Evolutionary conservation across 2,888 invertebrate genomes (phyloP).

Genomic region (Acleris literana): DNA sequence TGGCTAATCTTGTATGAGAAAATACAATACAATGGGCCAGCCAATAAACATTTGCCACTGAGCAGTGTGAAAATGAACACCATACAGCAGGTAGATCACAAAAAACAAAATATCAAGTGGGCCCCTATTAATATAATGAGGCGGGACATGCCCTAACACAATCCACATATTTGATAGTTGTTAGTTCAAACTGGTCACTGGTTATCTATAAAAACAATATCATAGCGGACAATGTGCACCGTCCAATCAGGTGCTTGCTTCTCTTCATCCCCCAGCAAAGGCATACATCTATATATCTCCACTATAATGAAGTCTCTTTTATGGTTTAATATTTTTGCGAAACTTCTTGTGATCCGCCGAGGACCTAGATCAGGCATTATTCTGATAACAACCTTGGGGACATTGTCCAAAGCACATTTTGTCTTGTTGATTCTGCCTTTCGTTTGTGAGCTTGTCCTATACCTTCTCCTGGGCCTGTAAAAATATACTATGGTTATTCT

Average conservation of each 20-base stretch:
- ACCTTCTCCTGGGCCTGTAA: conserved; percentile 27
- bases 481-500: conserved; percentile 24
- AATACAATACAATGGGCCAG: too few species aligned
- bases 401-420: conserved; percentile 45
- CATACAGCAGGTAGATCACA: too few species aligned
- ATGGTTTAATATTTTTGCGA: conserved; percentile 47
- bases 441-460: conserved; percentile 22
- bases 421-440: conserved; percentile 36
- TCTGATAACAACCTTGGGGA: conserved; percentile 43
- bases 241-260: conserved; percentile 65
- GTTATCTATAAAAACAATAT: conserved; percentile 55
- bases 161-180: too few species aligned
- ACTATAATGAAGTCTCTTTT: conserved; percentile 56
- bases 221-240: conserved; percentile 64
- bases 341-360: conserved; percentile 55
- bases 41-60: too few species aligned
- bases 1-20: neutral
- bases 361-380: conserved; percentile 39
- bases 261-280: conserved; percentile 66
- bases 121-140: too few species aligned
- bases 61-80: too few species aligned
- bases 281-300: conserved; percentile 72
- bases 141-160: too few species aligned
- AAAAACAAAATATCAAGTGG: too few species aligned
- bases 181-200: conserved; percentile 11